Conservation (phyloP, 2,888 invertebrate species). For the Latrodectus elegans region DNA sequence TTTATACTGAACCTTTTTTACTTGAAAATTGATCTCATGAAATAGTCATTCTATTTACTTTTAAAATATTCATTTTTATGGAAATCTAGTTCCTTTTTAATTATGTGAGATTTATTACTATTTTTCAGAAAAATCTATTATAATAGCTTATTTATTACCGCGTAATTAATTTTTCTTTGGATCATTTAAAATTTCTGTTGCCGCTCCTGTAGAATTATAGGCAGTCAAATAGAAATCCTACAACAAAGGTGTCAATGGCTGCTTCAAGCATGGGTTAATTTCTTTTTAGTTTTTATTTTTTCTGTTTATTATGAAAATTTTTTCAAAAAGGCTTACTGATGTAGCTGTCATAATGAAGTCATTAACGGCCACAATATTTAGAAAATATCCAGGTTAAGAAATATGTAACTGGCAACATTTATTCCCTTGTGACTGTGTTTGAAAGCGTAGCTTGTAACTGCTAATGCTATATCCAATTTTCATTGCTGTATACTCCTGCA, state of each 20-base stretch:
- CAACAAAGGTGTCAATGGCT: not conserved
- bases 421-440: constrained; percentile 55
- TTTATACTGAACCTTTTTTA: not conserved
- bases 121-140: not conserved
- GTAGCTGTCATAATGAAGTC: constrained; percentile 41
- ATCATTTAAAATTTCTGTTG: too few relatives aligned
- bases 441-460: constrained; percentile 55
- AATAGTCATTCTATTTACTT: not conserved
- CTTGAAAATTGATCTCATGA: not conserved
- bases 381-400: constrained; percentile 33
- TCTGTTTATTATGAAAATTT: constrained; percentile 14
- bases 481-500: constrained; percentile 66
- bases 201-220: too few relatives aligned
- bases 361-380: constrained; percentile 46
- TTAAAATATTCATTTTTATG: not conserved
- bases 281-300: constrained; percentile 8
- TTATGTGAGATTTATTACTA: constrained; percentile 1
- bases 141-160: not conserved
- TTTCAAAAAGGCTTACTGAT: constrained; percentile 25
- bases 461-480: constrained; percentile 58
- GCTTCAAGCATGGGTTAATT: not conserved
- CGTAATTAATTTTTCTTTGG: too few relatives aligned
- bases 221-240: not conserved
- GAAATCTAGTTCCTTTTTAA: constrained; percentile 1
- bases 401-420: constrained; percentile 57